Percentiles rank a stretch among this genome's conserved stretches.
These are phyloP conservation scores for Amphipoea oculea DNA, from an alignment of 2,888 invertebrate genomes.

Conservation along the genomic window DNA sequence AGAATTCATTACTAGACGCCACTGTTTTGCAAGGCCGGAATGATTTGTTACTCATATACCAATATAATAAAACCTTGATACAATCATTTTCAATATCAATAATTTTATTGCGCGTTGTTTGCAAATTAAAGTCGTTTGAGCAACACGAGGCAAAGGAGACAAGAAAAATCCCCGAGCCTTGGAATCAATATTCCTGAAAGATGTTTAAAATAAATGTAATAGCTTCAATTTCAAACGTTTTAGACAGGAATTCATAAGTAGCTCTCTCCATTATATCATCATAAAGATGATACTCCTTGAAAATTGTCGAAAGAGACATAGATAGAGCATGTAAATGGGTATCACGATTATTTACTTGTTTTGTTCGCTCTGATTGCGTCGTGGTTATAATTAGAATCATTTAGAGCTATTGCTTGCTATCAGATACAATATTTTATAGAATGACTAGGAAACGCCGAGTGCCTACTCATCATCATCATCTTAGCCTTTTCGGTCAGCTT, in stretches of 20 bases:
- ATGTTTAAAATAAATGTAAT: neutral
- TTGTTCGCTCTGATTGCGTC: slow-evolving; percentile 32
- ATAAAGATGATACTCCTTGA: slow-evolving; percentile 26
- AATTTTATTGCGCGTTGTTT: slow-evolving; percentile 14
- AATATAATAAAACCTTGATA: slow-evolving; percentile 51
- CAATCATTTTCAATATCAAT: slow-evolving; percentile 40
- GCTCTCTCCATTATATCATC: neutral
- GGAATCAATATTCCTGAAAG: neutral
- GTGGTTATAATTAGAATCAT: slow-evolving; percentile 23
- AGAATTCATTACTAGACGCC: slow-evolving; percentile 42
- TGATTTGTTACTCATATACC: slow-evolving; percentile 49
- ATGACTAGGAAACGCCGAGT: slow-evolving; percentile 5
- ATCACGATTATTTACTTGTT: slow-evolving; percentile 31
- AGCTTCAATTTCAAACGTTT: neutral
- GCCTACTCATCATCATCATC: neutral
- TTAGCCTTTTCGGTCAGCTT: neutral
- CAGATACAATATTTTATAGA: slow-evolving; percentile 2
- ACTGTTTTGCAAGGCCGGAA: slow-evolving; percentile 50
- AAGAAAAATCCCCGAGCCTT: slow-evolving; percentile 7
- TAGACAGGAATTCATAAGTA: neutral
- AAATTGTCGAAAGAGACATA: slow-evolving; percentile 12
- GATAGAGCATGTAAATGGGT: slow-evolving; percentile 18
- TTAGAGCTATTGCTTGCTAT: slow-evolving; percentile 12
- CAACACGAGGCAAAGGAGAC: slow-evolving; percentile 10
- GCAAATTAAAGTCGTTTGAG: slow-evolving; percentile 35